These are phyloP conservation scores for Acanthurus leucopareius DNA, from an alignment of 2,797 vertebrate genomes.

Conservation along the genomic window DNA sequence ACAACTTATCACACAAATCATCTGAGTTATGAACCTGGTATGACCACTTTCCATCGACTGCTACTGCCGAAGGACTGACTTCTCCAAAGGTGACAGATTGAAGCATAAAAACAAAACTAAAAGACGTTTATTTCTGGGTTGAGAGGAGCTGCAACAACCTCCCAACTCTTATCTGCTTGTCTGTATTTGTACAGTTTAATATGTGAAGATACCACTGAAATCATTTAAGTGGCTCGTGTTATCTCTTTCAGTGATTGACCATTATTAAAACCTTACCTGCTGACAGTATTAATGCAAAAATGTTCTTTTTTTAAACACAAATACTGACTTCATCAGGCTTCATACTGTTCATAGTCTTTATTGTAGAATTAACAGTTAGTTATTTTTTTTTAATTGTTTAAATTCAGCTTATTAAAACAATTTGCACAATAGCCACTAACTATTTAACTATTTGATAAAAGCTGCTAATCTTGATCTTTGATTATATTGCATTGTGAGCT, in stretches of 20 bases:
- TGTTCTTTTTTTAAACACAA: not conserved
- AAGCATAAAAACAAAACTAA: not conserved
- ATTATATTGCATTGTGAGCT: not conserved
- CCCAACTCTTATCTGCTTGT: not conserved
- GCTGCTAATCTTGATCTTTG: not conserved
- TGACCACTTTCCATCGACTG: not conserved
- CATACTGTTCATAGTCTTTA: not conserved
- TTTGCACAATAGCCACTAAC: slow-evolving; percentile 4
- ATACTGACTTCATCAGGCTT: not conserved
- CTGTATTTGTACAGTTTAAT: not conserved
- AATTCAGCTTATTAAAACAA: not conserved
- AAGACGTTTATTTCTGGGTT: slow-evolving; percentile 6
- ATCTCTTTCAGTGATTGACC: not conserved
- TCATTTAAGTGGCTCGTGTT: not conserved
- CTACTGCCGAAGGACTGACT: not conserved
- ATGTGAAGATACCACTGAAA: not conserved
- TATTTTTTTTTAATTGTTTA: not conserved
- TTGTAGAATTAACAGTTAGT: slow-evolving; percentile 6
- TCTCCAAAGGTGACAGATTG: slow-evolving; percentile 18
- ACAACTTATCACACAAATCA: not conserved
- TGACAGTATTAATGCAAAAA: not conserved
- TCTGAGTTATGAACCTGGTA: not conserved
- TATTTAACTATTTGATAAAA: not conserved
- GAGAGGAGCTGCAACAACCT: not conserved
- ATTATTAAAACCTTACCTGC: not conserved